phyloP scores from a whole-genome alignment of 2,888 invertebrate species.

The Acrobasis consociella region DNA sequence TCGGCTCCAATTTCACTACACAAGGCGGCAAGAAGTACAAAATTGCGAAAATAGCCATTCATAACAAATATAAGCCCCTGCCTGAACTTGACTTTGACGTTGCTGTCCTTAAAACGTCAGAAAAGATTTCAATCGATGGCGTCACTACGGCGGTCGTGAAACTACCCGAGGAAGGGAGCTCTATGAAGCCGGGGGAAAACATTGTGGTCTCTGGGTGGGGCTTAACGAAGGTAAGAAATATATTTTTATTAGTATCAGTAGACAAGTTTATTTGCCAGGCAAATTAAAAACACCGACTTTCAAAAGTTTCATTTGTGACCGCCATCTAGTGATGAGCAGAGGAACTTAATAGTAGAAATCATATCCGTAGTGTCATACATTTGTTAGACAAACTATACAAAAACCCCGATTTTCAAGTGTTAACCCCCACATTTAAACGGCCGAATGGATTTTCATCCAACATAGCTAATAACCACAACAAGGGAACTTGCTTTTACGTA shows the following conservation, averaged over 20 bases:
- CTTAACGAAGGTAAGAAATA: neutral
- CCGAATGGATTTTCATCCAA: too few relatives aligned
- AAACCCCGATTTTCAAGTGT: too few relatives aligned
- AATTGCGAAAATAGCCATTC: neutral
- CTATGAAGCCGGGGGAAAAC: neutral
- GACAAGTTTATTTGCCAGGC: too few relatives aligned
- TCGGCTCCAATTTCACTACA: neutral
- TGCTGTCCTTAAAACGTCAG: neutral
- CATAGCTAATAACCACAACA: too few relatives aligned
- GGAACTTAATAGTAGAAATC: too few relatives aligned
- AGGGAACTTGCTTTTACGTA: too few relatives aligned
- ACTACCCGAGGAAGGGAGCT: neutral
- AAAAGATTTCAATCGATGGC: neutral
- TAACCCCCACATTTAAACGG: too few relatives aligned
- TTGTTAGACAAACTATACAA: too few relatives aligned
- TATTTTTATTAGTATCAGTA: neutral
- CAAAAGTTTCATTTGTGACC: too few relatives aligned
- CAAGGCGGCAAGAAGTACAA: neutral
- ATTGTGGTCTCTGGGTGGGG: neutral
- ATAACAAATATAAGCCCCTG: neutral
- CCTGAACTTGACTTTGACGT: neutral
- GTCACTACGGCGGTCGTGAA: neutral
- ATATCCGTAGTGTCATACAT: too few relatives aligned
- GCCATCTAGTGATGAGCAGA: too few relatives aligned
- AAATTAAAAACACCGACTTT: too few relatives aligned